Evolutionary conservation across 2,113 vertebrate genomes (phyloP).

Genomic region (Cephalopholis sonnerati): DNA sequence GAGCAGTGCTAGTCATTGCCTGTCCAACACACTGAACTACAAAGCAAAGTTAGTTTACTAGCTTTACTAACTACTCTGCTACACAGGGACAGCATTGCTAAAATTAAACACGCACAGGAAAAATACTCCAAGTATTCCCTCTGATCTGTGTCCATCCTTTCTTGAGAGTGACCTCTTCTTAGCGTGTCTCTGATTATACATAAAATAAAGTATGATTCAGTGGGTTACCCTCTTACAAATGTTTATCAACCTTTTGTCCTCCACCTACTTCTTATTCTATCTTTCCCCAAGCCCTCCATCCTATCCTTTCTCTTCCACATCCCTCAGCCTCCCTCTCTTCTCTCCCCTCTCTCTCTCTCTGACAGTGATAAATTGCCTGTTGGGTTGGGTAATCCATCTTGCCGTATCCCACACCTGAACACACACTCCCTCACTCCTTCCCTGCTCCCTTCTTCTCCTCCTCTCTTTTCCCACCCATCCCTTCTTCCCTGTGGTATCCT

Average conservation of each 20-base stretch:
- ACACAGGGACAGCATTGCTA: not conserved
- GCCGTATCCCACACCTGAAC: slow-evolving; percentile 75
- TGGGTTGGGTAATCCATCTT: slow-evolving; percentile 81
- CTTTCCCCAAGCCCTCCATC: slow-evolving; percentile 5
- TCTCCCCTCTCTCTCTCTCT: slow-evolving; percentile 53
- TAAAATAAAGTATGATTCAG: slow-evolving; percentile 27
- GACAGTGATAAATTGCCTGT: slow-evolving; percentile 84
- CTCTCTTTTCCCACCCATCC: slow-evolving; percentile 38
- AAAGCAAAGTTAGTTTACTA: not conserved
- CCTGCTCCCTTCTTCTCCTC: slow-evolving; percentile 41
- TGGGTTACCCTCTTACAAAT: not conserved
- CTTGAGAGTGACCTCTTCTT: slow-evolving; percentile 5
- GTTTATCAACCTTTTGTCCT: slow-evolving; percentile 30
- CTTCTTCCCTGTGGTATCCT: slow-evolving; percentile 51
- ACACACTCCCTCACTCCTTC: slow-evolving; percentile 58
- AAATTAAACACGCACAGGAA: slow-evolving; percentile 3
- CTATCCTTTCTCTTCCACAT: not conserved
- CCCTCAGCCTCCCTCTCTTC: slow-evolving; percentile 24
- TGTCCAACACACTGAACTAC: not conserved
- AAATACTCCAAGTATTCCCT: not conserved
- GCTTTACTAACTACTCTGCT: not conserved
- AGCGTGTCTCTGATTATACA: slow-evolving; percentile 6
- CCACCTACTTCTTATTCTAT: slow-evolving; percentile 37
- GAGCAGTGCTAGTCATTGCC: not conserved
- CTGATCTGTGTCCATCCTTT: slow-evolving; percentile 8